A percentile compares a stretch with the other conserved stretches of the same genome.
Conservation (phyloP, 2,797 vertebrate genomes). For the Centropyge bicolor region DNA sequence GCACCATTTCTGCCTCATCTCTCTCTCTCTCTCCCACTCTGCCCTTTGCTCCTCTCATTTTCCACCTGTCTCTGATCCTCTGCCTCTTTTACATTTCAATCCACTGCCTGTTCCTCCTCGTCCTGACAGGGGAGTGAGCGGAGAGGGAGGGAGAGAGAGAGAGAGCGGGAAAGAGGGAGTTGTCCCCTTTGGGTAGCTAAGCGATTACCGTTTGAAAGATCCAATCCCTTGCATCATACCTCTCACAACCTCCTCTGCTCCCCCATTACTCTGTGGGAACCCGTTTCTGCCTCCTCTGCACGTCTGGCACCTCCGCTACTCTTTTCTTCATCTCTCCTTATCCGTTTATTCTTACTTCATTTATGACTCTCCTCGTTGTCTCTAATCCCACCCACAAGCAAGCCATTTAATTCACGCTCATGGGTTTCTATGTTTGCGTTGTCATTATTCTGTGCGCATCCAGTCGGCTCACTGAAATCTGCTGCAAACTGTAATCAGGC, state of each 20-base stretch:
- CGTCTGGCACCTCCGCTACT: slow-evolving; percentile 51
- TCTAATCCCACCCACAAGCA: slow-evolving; percentile 69
- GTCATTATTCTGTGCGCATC: slow-evolving; percentile 55
- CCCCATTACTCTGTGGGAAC: slow-evolving; percentile 74
- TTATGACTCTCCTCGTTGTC: slow-evolving; percentile 59
- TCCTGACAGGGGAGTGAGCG: slow-evolving; percentile 62
- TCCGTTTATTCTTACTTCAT: slow-evolving; percentile 61
- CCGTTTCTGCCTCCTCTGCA: slow-evolving; percentile 65
- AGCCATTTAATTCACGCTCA: slow-evolving; percentile 68
- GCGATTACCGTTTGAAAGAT: slow-evolving; percentile 82
- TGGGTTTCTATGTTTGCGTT: slow-evolving; percentile 58
- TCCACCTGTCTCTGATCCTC: slow-evolving; percentile 80
- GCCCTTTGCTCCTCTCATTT: slow-evolving; percentile 80
- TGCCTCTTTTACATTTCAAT: slow-evolving; percentile 82
- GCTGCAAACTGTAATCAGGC: slow-evolving; percentile 22
- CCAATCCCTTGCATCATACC: slow-evolving; percentile 81
- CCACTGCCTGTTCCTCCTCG: slow-evolving; percentile 67
- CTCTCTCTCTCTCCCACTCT: slow-evolving; percentile 47
- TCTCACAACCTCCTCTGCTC: slow-evolving; percentile 71
- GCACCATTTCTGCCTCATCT: slow-evolving; percentile 67
- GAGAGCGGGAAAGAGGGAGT: slow-evolving; percentile 62
- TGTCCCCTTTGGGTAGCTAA: slow-evolving; percentile 80
- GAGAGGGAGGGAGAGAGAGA: slow-evolving; percentile 16
- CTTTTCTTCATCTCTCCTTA: slow-evolving; percentile 52
- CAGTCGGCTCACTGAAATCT: not conserved